Evolutionary conservation across 2,888 invertebrate genomes (phyloP), one percentile per base, ranked within the genome.

Genomic region (Trissoscelio sp.): DNA sequence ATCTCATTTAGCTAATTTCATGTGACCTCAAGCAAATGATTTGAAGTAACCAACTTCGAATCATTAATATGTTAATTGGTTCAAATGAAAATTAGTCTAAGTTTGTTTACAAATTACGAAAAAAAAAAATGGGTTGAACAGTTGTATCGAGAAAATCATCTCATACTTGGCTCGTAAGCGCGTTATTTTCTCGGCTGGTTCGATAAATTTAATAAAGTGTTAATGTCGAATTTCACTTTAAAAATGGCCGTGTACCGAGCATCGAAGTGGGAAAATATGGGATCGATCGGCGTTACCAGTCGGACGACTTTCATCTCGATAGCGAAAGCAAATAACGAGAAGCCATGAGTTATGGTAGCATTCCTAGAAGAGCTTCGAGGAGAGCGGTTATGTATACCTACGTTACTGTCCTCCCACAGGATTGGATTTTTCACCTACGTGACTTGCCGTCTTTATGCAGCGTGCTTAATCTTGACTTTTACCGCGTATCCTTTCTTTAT

Each of bases 341-440:
- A 51, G 39, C 72, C 57, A 74, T 83, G 80, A 83, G 75, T 83
- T 83, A 81, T 83, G 79, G 67, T 67, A 66, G 66, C 78, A 64
- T 44, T 74, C 37, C 44, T 74, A 69, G 58, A 74, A 66, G 66
- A 78, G 79, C 57, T 78, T 77, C 58, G 75, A 67, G 72, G 39
- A 53, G 73, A 44, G 79, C 67, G 62, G 66, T 70, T 67, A 64
- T 72, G 75, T 82, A 82, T 79, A 81, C 60, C 79, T 55, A 62
- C 79, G 67, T 77, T 79, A 67, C 79, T 83, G 81, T 83, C 81
- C 81, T 81, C 79, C 79, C 80, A 62, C 80, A 81, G 79, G 75
- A 83, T 83, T 81, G 75, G 83, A 83, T 83, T 81, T 83, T 83
- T 81, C 80, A 81, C 80, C 74, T 80, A 83, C 82, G 82, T 82